Conservation (phyloP, 2,113 vertebrate genomes). For the Osmerus eperlanus region DNA sequence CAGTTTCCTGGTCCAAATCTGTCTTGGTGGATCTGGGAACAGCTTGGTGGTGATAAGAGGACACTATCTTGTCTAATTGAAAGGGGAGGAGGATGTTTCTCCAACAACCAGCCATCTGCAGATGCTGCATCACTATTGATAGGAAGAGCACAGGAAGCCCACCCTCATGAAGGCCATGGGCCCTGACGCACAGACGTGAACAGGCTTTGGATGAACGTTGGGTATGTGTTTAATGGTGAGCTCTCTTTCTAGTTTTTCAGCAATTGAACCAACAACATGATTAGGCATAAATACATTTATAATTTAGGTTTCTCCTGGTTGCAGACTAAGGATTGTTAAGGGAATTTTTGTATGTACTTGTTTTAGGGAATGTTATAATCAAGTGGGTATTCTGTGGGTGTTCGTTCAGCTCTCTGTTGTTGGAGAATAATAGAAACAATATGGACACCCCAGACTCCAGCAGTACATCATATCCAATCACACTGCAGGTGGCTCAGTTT, state of each 20-base stretch:
- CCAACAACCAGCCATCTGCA: constrained; percentile 12
- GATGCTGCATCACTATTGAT: constrained; percentile 18
- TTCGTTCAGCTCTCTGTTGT: constrained; percentile 11
- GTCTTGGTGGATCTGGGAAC: constrained; percentile 12
- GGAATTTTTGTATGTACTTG: no score
- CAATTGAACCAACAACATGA: no score
- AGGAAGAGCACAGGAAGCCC: neutral
- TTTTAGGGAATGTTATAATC: no score
- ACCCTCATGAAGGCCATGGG: no score
- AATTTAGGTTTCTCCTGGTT: no score
- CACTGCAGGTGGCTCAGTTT: constrained; percentile 81
- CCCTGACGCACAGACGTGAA: no score
- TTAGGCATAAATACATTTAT: no score
- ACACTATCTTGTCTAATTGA: constrained; percentile 32
- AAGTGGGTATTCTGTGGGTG: no score
- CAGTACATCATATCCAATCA: constrained; percentile 58
- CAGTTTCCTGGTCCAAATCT: constrained; percentile 5
- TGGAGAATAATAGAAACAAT: constrained; percentile 35
- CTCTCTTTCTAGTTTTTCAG: no score
- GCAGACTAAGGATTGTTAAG: no score
- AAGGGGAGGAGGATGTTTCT: constrained; percentile 13
- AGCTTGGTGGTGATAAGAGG: constrained; percentile 24
- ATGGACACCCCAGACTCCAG: constrained; percentile 33
- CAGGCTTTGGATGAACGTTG: no score
- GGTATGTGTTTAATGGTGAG: no score